Evolutionary conservation across 2,888 invertebrate species (phyloP).

Genomic region (Cataglyphis altisquamis): DNA sequence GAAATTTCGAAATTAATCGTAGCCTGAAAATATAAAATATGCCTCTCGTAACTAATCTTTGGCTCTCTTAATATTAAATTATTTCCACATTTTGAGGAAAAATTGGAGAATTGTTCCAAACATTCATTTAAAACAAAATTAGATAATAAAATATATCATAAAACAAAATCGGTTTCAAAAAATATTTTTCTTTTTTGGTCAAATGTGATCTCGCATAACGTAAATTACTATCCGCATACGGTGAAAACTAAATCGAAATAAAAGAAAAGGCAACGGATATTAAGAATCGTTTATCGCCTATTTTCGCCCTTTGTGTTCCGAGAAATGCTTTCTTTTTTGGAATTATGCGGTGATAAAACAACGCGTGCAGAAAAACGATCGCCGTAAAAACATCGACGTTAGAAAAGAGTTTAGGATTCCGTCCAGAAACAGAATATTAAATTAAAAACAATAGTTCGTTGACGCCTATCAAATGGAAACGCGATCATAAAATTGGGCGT

Average conservation of each 20-base stretch:
- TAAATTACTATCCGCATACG: background rate
- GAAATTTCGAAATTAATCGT: constrained; percentile 25
- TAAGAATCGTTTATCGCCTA: background rate
- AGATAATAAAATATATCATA: background rate
- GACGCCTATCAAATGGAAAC: constrained; percentile 3
- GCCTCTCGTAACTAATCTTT: background rate
- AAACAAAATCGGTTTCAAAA: background rate
- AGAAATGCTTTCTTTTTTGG: background rate
- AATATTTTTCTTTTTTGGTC: background rate
- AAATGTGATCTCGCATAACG: background rate
- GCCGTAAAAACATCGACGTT: background rate
- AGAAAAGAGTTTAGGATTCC: background rate
- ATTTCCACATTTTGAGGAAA: background rate
- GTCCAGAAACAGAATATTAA: constrained; percentile 16
- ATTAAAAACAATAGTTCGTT: constrained; percentile 49
- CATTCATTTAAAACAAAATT: background rate
- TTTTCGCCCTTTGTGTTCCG: background rate
- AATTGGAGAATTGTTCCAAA: background rate
- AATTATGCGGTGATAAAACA: constrained; percentile 27
- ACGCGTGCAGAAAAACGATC: background rate
- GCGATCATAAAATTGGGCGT: constrained; percentile 28
- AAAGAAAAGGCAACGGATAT: background rate
- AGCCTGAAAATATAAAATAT: background rate
- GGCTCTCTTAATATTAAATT: background rate
- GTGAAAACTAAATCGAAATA: background rate